Percentiles rank a stretch among this genome's conserved stretches.
Evolutionary conservation across 2,888 invertebrate species (phyloP).

Genomic region (Autographa gamma): DNA sequence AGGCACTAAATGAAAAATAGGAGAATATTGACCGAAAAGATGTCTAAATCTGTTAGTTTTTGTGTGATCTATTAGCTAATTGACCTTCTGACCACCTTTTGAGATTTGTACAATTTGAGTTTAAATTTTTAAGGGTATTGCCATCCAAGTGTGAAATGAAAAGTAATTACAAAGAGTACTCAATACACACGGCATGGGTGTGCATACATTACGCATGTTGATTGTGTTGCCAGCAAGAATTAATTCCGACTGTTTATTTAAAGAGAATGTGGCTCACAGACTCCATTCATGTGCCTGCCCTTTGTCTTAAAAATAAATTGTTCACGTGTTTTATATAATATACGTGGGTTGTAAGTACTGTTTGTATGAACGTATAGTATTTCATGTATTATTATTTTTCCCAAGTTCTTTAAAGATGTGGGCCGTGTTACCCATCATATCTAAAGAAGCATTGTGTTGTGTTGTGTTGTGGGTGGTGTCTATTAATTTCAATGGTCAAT

Average conservation of each 20-base stretch:
- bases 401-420: too few relatives aligned
- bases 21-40: too few relatives aligned
- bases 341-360: background rate
- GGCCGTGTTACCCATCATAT: too few relatives aligned
- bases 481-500: too few relatives aligned
- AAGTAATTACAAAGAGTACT: constrained; percentile 6
- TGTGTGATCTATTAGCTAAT: too few relatives aligned
- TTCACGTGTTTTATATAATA: background rate
- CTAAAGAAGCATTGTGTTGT: too few relatives aligned
- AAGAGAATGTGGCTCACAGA: background rate
- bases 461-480: too few relatives aligned
- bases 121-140: background rate
- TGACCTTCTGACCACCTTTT: too few relatives aligned
- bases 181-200: background rate
- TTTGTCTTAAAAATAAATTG: background rate
- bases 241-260: background rate
- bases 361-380: background rate
- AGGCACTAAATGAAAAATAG: too few relatives aligned
- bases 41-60: too few relatives aligned
- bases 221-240: background rate
- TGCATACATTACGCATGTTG: background rate
- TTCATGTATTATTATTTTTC: too few relatives aligned
- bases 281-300: background rate
- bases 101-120: background rate
- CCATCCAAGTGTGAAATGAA: background rate